Conservation (phyloP, 2,888 invertebrate genomes). For the Stenodema calcarata region DNA sequence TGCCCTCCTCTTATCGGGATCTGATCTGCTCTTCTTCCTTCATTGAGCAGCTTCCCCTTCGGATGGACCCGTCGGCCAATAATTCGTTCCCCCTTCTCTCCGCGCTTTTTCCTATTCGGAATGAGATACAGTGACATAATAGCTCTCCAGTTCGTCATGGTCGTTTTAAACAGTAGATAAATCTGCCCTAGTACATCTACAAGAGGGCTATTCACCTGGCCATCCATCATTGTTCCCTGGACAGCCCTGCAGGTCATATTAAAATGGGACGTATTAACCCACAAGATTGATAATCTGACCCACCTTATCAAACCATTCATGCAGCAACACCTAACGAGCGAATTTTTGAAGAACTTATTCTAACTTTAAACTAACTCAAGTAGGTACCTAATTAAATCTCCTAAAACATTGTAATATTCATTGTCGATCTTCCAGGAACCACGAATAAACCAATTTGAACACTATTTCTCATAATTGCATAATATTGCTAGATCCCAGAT, state of each 20-base stretch:
- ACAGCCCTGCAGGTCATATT: neutral
- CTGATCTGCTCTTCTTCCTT: conserved; percentile 16
- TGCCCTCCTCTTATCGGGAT: neutral
- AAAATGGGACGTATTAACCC: no score
- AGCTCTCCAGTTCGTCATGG: neutral
- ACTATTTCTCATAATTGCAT: no score
- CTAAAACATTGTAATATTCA: no score
- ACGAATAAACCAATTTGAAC: no score
- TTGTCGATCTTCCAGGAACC: no score
- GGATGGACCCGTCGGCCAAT: conserved; percentile 4
- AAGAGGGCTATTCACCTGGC: neutral
- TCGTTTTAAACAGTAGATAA: neutral
- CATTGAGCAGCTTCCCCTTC: neutral
- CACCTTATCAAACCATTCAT: no score
- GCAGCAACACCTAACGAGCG: no score
- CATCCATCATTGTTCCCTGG: neutral
- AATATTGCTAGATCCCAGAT: no score
- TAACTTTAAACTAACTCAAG: no score
- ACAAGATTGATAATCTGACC: no score
- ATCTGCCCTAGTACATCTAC: neutral
- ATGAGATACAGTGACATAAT: conserved; percentile 33
- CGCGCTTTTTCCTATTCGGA: neutral
- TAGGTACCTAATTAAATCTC: no score
- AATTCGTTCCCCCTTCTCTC: neutral
- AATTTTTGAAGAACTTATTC: no score